Evolutionary conservation across 2,113 vertebrate species (phyloP).

Genomic region (Sebastes fasciatus): DNA sequence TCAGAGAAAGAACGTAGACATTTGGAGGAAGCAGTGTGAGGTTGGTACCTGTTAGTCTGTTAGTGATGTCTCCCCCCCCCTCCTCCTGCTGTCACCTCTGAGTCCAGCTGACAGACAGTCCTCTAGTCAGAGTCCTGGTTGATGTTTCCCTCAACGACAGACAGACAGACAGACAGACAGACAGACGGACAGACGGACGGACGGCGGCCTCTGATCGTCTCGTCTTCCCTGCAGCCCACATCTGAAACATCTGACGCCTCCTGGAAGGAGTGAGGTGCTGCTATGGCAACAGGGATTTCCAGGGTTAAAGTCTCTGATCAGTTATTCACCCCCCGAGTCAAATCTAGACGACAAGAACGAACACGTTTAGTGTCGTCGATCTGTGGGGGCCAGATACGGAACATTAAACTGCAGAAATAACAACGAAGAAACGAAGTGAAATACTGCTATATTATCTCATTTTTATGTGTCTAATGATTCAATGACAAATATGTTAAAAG

Average conservation of each 20-base stretch:
- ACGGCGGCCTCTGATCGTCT: conserved; percentile 46
- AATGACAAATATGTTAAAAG: no score
- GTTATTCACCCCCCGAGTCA: conserved; percentile 67
- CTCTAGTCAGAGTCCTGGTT: no score
- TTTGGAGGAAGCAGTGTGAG: conserved; percentile 99
- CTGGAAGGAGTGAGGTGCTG: conserved; percentile 66
- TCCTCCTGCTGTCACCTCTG: conserved; percentile 84
- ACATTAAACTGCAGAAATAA: background rate
- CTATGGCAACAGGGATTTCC: conserved; percentile 79
- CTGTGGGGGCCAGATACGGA: background rate
- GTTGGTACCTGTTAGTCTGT: conserved; percentile 86
- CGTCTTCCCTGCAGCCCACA: conserved; percentile 17
- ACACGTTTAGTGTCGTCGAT: background rate
- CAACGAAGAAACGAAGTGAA: background rate
- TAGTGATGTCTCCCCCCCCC: conserved; percentile 48
- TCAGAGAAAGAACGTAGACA: conserved; percentile 99
- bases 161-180: conserved; percentile 58
- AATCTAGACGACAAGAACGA: conserved; percentile 58
- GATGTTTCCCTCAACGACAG: background rate
- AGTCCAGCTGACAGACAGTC: conserved; percentile 72
- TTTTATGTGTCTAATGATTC: background rate
- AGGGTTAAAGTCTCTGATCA: conserved; percentile 72
- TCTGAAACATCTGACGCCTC: conserved; percentile 48
- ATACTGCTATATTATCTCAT: background rate
- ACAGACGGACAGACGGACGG: conserved; percentile 28